These are phyloP conservation scores for Petrolisthes manimaculis DNA, from an alignment of 2,888 invertebrate genomes.

Conservation along the genomic window DNA sequence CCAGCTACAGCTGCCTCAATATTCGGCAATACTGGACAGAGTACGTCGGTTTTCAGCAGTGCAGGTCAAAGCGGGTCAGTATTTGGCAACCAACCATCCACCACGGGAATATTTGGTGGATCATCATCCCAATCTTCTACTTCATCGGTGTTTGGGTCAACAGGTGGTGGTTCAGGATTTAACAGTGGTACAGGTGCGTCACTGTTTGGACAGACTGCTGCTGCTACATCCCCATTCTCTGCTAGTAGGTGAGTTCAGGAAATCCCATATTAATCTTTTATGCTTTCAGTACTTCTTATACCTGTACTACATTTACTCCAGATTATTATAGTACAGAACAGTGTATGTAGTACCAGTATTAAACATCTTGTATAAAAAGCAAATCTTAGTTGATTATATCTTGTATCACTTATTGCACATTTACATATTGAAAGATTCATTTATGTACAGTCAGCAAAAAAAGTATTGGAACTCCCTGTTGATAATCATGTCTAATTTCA, in stretches of 20 bases:
- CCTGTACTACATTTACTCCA: neutral
- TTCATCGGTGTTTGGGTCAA: conserved; percentile 7
- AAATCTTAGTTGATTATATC: too few relatives aligned
- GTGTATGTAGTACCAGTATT: too few relatives aligned
- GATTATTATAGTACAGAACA: too few relatives aligned
- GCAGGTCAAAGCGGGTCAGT: conserved; percentile 29
- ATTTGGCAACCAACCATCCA: conserved; percentile 45
- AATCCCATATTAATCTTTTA: neutral
- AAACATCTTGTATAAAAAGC: too few relatives aligned
- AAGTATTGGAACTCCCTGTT: too few relatives aligned
- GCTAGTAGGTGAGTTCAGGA: conserved; percentile 25
- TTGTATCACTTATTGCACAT: too few relatives aligned
- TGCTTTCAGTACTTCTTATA: neutral
- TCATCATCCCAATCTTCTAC: conserved; percentile 51
- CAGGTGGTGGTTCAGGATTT: neutral
- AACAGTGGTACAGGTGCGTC: conserved; percentile 66
- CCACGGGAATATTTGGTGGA: conserved; percentile 67
- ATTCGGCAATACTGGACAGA: too few relatives aligned
- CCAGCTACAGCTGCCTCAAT: conserved; percentile 65
- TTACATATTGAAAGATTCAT: too few relatives aligned
- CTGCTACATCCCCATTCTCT: conserved; percentile 58
- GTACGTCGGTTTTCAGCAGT: conserved; percentile 64
- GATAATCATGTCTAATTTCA: too few relatives aligned
- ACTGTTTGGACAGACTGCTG: conserved; percentile 68
- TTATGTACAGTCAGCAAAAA: too few relatives aligned